Percentiles rank a stretch among this genome's conserved stretches.
Evolutionary conservation across 2,113 vertebrate species (phyloP).

Genomic region (Nansenia antarctica): DNA sequence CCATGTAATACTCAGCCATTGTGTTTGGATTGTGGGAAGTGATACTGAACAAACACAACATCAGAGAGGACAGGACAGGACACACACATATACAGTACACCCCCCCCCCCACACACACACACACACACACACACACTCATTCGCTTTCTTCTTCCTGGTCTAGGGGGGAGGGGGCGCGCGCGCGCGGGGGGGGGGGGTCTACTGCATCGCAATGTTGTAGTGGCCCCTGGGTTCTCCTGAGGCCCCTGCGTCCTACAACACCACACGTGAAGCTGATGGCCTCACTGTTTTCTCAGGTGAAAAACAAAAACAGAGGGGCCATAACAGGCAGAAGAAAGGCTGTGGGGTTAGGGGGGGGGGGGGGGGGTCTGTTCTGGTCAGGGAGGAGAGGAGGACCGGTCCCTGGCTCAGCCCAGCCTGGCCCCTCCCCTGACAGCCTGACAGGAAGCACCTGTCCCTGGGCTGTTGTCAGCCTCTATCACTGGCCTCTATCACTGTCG

Average conservation of each 20-base stretch:
- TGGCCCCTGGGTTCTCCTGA: not conserved
- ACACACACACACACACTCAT: constrained; percentile 19
- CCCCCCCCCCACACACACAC: no score
- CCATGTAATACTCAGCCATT: constrained; percentile 18
- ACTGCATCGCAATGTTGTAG: not conserved
- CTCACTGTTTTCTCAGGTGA: constrained; percentile 50
- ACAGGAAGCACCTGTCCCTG: constrained; percentile 76
- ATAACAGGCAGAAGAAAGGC: constrained; percentile 31
- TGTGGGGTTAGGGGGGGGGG: not conserved
- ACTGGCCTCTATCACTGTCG: no score
- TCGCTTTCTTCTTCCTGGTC: constrained; percentile 32
- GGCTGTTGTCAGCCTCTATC: constrained; percentile 55
- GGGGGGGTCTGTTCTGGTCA: not conserved
- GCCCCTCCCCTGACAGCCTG: no score
- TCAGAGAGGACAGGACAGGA: not conserved
- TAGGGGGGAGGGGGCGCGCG: not conserved
- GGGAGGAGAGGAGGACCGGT: no score
- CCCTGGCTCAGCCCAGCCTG: no score
- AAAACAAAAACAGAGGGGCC: constrained; percentile 26
- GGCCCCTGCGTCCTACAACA: not conserved
- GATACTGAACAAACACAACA: constrained; percentile 3
- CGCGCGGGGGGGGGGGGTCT: no score
- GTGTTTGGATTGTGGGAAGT: constrained; percentile 20
- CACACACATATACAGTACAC: no score
- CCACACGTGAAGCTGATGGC: not conserved